These are phyloP conservation scores for Thermophis baileyi DNA, from an alignment of 2,113 vertebrate genomes.

Conservation along the genomic window DNA sequence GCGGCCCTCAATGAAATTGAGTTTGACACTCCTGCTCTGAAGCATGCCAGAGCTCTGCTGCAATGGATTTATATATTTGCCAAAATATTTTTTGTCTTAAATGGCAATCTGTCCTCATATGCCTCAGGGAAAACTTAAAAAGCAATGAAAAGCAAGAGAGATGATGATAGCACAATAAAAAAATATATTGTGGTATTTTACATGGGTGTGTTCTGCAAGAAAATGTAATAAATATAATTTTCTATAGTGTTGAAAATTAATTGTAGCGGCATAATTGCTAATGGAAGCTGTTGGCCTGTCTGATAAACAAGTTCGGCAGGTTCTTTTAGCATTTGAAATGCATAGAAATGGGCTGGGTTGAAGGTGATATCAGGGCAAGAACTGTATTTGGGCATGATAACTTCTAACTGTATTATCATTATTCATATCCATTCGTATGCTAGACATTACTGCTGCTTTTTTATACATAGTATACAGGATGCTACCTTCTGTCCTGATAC, in stretches of 20 bases:
- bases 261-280: not conserved
- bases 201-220: not conserved
- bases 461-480: not conserved
- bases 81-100: not conserved
- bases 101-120: too few species aligned
- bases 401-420: not conserved
- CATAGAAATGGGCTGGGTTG: not conserved
- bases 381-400: not conserved
- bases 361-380: not conserved
- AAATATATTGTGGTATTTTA: not conserved
- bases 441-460: not conserved
- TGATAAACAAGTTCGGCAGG: not conserved
- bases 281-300: too few species aligned
- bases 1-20: too few species aligned
- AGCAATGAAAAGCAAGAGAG: not conserved
- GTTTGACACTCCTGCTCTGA: not conserved
- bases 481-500: not conserved
- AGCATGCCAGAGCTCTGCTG: not conserved
- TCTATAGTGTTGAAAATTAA: not conserved
- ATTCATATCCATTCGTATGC: not conserved
- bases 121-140: not conserved
- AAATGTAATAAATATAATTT: not conserved
- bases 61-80: not conserved
- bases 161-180: not conserved
- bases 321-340: not conserved